Evolutionary conservation across 2,797 vertebrate genomes (phyloP).

Genomic region (Ataeniobius toweri): DNA sequence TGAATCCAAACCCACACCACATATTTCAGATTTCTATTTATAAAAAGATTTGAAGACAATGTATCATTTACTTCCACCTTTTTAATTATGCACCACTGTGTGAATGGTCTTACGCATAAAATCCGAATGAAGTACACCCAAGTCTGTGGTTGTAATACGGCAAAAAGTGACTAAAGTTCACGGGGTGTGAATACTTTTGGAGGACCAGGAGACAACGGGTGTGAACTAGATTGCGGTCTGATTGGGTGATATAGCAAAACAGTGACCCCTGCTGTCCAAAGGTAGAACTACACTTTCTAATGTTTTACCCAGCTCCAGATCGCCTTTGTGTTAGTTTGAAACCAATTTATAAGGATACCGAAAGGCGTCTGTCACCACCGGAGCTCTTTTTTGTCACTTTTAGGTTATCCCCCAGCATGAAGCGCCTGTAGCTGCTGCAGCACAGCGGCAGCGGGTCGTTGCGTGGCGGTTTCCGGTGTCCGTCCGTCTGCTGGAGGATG

Average conservation of each 20-base stretch:
- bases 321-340: constrained; percentile 42
- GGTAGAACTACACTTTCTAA: background rate
- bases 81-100: too few species aligned
- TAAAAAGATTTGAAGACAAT: too few species aligned
- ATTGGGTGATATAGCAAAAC: constrained; percentile 7
- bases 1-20: too few species aligned
- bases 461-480: constrained; percentile 78
- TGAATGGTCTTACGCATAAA: too few species aligned
- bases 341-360: background rate
- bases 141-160: too few species aligned
- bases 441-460: constrained; percentile 44
- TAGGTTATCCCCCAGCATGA: constrained; percentile 5
- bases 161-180: too few species aligned
- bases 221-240: background rate
- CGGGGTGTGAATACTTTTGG: too few species aligned
- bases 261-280: constrained; percentile 34
- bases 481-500: constrained; percentile 76
- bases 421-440: constrained; percentile 32
- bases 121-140: too few species aligned
- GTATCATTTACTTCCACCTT: too few species aligned
- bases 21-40: too few species aligned
- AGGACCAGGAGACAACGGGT: too few species aligned
- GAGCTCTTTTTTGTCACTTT: background rate
- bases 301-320: constrained; percentile 2
- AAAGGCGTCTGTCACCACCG: background rate